Percentiles rank a stretch among this genome's conserved stretches.
These are phyloP conservation scores for Sardinella longiceps DNA, from an alignment of 2,797 vertebrate genomes.

Conservation along the genomic window DNA sequence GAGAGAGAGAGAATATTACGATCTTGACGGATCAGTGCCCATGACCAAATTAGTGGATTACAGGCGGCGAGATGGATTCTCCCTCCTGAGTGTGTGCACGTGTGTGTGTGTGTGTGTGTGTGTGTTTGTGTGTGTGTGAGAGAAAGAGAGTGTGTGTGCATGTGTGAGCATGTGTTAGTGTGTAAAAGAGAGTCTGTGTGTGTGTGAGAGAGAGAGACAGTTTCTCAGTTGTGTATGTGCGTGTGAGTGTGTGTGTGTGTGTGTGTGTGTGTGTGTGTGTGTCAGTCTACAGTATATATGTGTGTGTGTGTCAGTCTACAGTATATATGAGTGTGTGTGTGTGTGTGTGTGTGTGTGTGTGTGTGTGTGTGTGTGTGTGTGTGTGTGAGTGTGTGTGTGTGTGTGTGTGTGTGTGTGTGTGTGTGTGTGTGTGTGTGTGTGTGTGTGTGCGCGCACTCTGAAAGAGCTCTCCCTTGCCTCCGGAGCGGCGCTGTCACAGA, in stretches of 20 bases:
- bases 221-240: too few relatives aligned
- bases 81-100: conserved; percentile 13
- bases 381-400: background rate
- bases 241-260: background rate
- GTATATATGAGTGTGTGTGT: background rate
- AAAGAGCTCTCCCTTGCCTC: background rate
- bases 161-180: too few relatives aligned
- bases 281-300: too few relatives aligned
- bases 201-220: too few relatives aligned
- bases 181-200: too few relatives aligned
- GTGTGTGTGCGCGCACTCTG: background rate
- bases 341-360: background rate
- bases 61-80: conserved; percentile 42
- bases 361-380: background rate
- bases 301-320: background rate
- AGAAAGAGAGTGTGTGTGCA: too few relatives aligned
- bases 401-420: background rate
- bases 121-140: too few relatives aligned
- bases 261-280: background rate
- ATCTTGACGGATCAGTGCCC: conserved; percentile 45
- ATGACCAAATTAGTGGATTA: conserved; percentile 48
- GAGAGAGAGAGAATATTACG: conserved; percentile 8
- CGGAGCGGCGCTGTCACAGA: background rate
- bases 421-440: background rate
- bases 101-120: too few relatives aligned